phyloP scores from a whole-genome alignment of 2,797 vertebrate species.

The Tolypeutes matacus region DNA sequence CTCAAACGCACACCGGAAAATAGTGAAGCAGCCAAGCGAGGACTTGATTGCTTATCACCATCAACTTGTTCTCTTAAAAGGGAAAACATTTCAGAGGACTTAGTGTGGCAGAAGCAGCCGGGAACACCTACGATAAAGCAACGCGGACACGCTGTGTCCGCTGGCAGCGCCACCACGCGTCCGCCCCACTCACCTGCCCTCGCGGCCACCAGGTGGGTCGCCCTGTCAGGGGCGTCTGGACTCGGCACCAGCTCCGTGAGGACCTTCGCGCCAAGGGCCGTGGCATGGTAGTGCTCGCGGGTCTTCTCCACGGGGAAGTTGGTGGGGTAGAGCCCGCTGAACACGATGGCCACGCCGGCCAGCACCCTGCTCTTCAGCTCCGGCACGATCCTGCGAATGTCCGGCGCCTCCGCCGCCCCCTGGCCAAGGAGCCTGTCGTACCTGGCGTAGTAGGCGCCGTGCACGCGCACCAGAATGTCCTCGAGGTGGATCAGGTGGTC shows the following conservation, averaged over 20 bases:
- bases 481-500: slow-evolving; percentile 98
- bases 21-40: too few species aligned
- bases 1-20: neutral
- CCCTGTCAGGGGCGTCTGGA: slow-evolving; percentile 91
- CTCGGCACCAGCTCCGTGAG: slow-evolving; percentile 91
- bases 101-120: neutral
- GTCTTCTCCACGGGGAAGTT: slow-evolving; percentile 97
- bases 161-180: neutral
- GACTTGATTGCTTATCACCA: neutral
- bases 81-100: neutral
- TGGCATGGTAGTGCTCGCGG: slow-evolving; percentile 96
- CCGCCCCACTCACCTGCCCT: slow-evolving; percentile 91
- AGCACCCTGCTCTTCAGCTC: slow-evolving; percentile 95
- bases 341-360: slow-evolving; percentile 92
- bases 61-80: neutral
- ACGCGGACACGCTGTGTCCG: neutral
- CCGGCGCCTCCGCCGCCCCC: slow-evolving; percentile 91
- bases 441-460: slow-evolving; percentile 94
- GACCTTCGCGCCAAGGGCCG: slow-evolving; percentile 95
- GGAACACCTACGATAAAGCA: too few species aligned
- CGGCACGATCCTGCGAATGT: slow-evolving; percentile 96
- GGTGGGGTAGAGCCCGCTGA: slow-evolving; percentile 97
- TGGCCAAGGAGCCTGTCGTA: slow-evolving; percentile 93
- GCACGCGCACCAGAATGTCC: slow-evolving; percentile 95
- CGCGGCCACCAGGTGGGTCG: slow-evolving; percentile 96